Evolutionary conservation across 2,888 invertebrate genomes (phyloP).

Genomic region (Trichacis sp.): DNA sequence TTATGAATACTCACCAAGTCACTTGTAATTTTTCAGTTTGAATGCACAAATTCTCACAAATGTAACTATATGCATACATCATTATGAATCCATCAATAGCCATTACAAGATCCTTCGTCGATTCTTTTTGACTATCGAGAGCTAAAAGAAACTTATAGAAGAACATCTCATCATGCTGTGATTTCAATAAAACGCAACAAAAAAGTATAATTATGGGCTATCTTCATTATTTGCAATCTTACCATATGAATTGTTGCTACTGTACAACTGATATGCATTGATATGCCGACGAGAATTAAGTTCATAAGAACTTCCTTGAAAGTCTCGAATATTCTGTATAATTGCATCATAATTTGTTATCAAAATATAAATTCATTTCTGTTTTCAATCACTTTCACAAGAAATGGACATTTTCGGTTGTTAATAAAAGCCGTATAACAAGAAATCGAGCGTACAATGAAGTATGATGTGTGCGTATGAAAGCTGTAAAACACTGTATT

Average conservation of each 20-base stretch:
- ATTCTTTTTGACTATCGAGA: not conserved
- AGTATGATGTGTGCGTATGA: too few relatives aligned
- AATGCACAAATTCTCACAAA: not conserved
- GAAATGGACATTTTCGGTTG: too few relatives aligned
- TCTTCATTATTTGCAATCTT: not conserved
- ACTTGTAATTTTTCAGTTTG: not conserved
- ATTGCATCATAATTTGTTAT: too few relatives aligned
- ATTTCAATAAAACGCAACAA: not conserved
- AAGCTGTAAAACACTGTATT: too few relatives aligned
- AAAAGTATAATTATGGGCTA: not conserved
- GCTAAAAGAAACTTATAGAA: not conserved
- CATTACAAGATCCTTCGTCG: not conserved
- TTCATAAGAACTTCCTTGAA: not conserved
- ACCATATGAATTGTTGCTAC: not conserved
- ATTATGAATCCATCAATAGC: not conserved
- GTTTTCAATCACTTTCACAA: too few relatives aligned
- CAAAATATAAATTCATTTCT: too few relatives aligned
- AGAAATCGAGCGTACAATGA: too few relatives aligned
- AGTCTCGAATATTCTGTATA: not conserved
- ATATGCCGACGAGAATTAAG: not conserved
- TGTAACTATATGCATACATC: not conserved
- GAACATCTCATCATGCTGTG: not conserved
- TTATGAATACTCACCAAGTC: not conserved
- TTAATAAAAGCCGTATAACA: too few relatives aligned
- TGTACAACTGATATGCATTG: not conserved